phyloP scores from a whole-genome alignment of 2,797 vertebrate species.

The Aselliscus stoliczkanus region DNA sequence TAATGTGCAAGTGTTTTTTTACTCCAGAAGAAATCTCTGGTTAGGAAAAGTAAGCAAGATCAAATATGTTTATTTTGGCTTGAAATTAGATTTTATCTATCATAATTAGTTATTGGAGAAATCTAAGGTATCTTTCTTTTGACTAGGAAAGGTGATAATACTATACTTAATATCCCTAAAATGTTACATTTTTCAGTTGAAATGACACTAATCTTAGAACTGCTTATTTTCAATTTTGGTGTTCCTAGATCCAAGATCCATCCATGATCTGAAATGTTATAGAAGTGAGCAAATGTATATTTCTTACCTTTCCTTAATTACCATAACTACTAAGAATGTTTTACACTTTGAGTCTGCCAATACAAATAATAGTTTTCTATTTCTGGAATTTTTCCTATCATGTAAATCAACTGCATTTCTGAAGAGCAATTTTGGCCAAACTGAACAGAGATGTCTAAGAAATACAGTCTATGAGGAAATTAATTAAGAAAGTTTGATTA shows the following conservation, averaged over 20 bases:
- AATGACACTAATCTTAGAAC: background rate
- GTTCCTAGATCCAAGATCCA: background rate
- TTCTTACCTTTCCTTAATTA: conserved; percentile 2
- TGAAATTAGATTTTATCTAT: background rate
- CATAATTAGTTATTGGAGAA: background rate
- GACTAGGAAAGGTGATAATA: background rate
- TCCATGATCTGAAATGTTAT: background rate
- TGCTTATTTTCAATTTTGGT: background rate
- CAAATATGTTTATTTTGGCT: background rate
- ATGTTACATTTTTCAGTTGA: background rate
- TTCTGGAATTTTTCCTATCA: background rate
- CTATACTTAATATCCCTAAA: conserved; percentile 5
- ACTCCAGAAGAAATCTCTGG: background rate
- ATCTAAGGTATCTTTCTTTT: background rate
- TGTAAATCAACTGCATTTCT: background rate
- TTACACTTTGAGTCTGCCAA: conserved; percentile 6
- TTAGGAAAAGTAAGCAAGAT: conserved; percentile 15
- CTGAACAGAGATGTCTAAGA: background rate
- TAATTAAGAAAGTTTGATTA: background rate
- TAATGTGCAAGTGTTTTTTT: background rate
- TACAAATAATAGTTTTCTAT: background rate
- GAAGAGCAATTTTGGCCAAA: background rate
- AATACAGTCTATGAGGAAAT: background rate
- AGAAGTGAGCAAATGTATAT: background rate
- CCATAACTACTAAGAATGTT: background rate